These are phyloP conservation scores for Antitype chi DNA, from an alignment of 2,888 invertebrate genomes.

Conservation along the genomic window DNA sequence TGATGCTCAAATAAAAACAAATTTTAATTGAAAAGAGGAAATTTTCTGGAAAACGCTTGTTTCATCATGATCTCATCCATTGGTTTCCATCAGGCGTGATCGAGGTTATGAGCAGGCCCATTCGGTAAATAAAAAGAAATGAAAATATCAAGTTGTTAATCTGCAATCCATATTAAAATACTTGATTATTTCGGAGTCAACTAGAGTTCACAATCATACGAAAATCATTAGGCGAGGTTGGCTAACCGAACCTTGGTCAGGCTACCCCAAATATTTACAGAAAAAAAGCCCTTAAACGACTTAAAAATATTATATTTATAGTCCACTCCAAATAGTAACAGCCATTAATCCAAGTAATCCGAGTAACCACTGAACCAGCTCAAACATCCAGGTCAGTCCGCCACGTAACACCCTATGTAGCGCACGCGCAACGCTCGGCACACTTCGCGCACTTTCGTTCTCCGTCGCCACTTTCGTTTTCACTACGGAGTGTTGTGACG, in stretches of 20 bases:
- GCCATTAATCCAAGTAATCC: conserved; percentile 29
- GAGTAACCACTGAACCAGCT: conserved; percentile 42
- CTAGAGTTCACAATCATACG: too few relatives aligned
- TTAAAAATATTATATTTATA: too few relatives aligned
- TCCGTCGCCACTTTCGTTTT: conserved; percentile 78
- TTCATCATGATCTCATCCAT: too few relatives aligned
- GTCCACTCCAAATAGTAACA: not conserved
- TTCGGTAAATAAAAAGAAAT: too few relatives aligned
- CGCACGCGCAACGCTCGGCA: conserved; percentile 61
- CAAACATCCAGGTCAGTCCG: conserved; percentile 63
- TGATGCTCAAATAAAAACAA: too few relatives aligned
- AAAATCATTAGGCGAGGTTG: not conserved
- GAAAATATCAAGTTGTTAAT: not conserved
- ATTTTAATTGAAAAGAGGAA: not conserved
- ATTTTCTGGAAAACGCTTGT: too few relatives aligned
- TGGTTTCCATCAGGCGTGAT: too few relatives aligned
- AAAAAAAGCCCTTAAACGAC: too few relatives aligned
- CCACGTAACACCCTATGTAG: conserved; percentile 64
- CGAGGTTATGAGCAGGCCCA: too few relatives aligned
- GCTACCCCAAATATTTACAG: not conserved
- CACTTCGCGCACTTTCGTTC: conserved; percentile 76
- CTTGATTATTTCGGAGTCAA: not conserved
- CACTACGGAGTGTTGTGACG: conserved; percentile 66
- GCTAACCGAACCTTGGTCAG: not conserved
- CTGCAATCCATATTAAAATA: not conserved